phyloP scores from a whole-genome alignment of 2,797 vertebrate genomes.

The Rhadinocentrus ornatus region DNA sequence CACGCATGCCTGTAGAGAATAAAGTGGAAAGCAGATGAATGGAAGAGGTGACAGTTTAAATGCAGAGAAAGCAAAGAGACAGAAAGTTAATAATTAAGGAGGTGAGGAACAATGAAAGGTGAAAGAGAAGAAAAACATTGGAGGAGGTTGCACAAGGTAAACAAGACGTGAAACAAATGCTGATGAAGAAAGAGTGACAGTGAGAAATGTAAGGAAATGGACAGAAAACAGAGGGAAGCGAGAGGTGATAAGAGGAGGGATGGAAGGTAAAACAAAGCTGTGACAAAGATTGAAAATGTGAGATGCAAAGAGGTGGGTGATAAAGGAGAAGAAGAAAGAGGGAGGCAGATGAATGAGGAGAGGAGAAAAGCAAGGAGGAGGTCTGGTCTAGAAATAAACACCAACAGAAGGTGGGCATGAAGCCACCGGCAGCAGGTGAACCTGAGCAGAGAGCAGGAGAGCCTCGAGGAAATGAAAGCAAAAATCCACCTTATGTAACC shows the following conservation, averaged over 20 bases:
- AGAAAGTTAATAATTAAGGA: conserved; percentile 1
- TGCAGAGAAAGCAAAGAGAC: not conserved
- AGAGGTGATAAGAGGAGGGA: not conserved
- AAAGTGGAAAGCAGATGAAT: not conserved
- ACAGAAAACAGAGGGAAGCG: not conserved
- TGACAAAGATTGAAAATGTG: conserved; percentile 8
- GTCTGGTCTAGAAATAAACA: conserved; percentile 79
- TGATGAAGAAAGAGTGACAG: conserved; percentile 7
- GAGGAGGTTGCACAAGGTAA: not conserved
- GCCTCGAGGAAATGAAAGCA: conserved; percentile 69
- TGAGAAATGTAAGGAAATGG: conserved; percentile 15
- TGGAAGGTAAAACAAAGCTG: not conserved
- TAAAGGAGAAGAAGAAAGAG: conserved; percentile 1
- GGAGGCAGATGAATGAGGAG: conserved; percentile 25
- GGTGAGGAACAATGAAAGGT: not conserved
- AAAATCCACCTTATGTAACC: conserved; percentile 53
- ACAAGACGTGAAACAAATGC: conserved; percentile 23
- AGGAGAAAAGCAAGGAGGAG: conserved; percentile 55
- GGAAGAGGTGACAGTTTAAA: not conserved
- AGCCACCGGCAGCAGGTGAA: conserved; percentile 82
- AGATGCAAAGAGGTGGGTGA: conserved; percentile 16
- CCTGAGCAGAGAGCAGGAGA: conserved; percentile 68
- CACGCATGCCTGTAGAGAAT: conserved; percentile 26
- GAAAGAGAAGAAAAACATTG: not conserved
- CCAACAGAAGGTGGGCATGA: conserved; percentile 84